Evolutionary conservation across 2,888 invertebrate genomes (phyloP).

Genomic region (Lasioglossum oenotherae): DNA sequence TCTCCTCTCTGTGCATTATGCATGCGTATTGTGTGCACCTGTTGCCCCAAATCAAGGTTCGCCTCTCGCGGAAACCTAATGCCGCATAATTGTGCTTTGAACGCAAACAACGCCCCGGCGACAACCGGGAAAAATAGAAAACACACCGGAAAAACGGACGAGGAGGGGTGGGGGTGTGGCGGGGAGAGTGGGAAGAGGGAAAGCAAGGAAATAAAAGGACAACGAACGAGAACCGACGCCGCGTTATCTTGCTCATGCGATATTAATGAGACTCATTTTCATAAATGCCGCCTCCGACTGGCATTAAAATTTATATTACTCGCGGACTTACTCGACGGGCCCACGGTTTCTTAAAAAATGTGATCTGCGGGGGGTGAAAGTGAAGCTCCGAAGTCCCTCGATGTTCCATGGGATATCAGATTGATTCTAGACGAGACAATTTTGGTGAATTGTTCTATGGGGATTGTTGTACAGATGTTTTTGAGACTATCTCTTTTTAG

Average conservation of each 20-base stretch:
- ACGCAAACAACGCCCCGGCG: slow-evolving; percentile 63
- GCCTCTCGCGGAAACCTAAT: slow-evolving; percentile 72
- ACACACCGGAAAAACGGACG: background rate
- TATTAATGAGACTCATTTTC: slow-evolving; percentile 69
- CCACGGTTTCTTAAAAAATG: background rate
- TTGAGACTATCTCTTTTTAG: fast-evolving
- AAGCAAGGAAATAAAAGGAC: background rate
- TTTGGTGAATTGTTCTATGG: too few relatives aligned
- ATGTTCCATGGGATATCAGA: too few relatives aligned
- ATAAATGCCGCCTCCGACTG: slow-evolving; percentile 53
- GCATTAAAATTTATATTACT: slow-evolving; percentile 62
- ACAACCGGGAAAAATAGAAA: slow-evolving; percentile 27
- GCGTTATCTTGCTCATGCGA: slow-evolving; percentile 67
- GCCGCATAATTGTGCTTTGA: slow-evolving; percentile 74
- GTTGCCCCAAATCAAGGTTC: slow-evolving; percentile 81
- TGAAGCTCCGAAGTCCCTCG: background rate
- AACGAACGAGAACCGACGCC: slow-evolving; percentile 26
- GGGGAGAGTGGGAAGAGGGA: background rate
- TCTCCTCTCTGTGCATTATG: slow-evolving; percentile 75
- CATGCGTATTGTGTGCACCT: slow-evolving; percentile 83
- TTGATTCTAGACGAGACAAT: too few relatives aligned
- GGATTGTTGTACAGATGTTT: too few relatives aligned
- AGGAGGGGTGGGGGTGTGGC: background rate
- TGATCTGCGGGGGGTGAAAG: background rate
- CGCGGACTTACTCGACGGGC: background rate